Percentiles rank a stretch among this genome's conserved stretches.
Conservation (phyloP, 2,113 vertebrate species). For the Dolichotis patagonum region DNA sequence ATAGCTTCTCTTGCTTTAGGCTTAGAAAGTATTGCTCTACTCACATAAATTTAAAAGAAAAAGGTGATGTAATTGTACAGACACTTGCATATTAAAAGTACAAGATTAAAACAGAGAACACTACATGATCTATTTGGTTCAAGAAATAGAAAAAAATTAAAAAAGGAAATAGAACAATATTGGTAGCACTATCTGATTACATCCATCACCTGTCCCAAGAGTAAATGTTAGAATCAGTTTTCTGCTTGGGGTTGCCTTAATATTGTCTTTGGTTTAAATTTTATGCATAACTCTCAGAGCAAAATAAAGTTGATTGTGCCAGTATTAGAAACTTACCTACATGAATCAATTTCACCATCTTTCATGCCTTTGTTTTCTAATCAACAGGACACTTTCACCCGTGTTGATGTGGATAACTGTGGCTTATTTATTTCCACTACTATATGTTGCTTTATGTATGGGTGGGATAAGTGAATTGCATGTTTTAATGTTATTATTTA, state of each 20-base stretch:
- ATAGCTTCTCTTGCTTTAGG: neutral
- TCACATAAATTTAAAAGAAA: neutral
- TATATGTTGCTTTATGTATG: neutral
- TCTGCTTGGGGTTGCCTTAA: neutral
- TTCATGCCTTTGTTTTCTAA: neutral
- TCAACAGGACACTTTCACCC: neutral
- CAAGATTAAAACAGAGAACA: neutral
- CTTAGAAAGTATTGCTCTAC: neutral
- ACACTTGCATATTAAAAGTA: neutral
- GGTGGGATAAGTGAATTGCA: neutral
- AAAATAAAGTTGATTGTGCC: neutral
- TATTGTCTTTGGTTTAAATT: neutral
- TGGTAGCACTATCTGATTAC: neutral
- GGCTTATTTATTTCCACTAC: neutral
- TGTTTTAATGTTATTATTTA: neutral
- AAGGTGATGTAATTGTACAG: neutral
- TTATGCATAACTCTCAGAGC: neutral
- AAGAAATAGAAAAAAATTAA: neutral
- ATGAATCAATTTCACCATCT: neutral
- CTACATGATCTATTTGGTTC: neutral
- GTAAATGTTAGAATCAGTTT: neutral
- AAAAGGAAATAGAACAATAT: neutral
- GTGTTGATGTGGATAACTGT: neutral
- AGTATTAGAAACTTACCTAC: neutral
- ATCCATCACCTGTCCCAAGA: too few relatives aligned